Conservation (phyloP, 2,113 vertebrate genomes). For the Myrmecobius fasciatus region DNA sequence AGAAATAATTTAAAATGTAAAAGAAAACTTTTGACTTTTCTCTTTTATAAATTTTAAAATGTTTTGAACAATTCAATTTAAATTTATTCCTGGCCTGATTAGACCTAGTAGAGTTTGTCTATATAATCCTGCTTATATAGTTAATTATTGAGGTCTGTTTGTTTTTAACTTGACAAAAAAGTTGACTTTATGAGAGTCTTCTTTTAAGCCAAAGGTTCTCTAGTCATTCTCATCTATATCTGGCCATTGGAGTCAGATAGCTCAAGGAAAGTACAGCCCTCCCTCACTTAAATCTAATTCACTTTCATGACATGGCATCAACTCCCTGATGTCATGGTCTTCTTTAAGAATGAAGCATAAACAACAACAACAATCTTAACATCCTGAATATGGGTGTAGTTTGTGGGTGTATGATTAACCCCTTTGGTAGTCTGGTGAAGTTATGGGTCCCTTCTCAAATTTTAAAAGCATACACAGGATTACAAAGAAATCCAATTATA, state of each 20-base stretch:
- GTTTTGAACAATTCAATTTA: slow-evolving; percentile 15
- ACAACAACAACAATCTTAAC: not conserved
- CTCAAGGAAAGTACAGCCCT: no score
- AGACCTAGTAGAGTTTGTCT: not conserved
- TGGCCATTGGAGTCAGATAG: no score
- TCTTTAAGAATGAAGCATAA: no score
- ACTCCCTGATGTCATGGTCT: no score
- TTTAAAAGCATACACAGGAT: not conserved
- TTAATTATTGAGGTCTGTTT: not conserved
- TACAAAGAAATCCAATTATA: not conserved
- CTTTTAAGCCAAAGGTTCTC: not conserved
- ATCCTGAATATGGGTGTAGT: not conserved
- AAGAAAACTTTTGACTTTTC: not conserved
- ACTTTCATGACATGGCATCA: no score
- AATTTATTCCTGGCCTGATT: not conserved
- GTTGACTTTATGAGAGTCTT: not conserved
- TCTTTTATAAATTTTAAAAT: not conserved
- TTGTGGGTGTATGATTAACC: not conserved
- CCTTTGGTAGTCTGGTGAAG: not conserved
- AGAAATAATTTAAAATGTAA: slow-evolving; percentile 1
- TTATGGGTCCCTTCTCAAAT: not conserved
- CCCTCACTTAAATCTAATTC: no score
- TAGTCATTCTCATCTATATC: no score
- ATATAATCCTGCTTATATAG: not conserved
- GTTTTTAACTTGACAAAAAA: not conserved